phyloP scores from a whole-genome alignment of 2,113 vertebrate genomes.

The Xenopus tropicalis region UCB_Xtro_10.0 CM004445.2:86113001-86113500 shows the following conservation, averaged over 20 bases:
- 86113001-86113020: too few species aligned
- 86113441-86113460: slow-evolving; percentile 17
- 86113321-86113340: slow-evolving; percentile 68
- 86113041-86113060: neutral
- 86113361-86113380: slow-evolving; percentile 58
- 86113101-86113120: slow-evolving; percentile 58
- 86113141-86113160: slow-evolving; percentile 84
- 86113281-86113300: slow-evolving; percentile 73
- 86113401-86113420: too few species aligned
- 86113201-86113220: slow-evolving; percentile 83
- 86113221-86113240: slow-evolving; percentile 69
- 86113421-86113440: slow-evolving; percentile 25
- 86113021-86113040: too few species aligned
- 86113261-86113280: slow-evolving; percentile 76
- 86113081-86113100: slow-evolving; percentile 66
- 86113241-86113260: slow-evolving; percentile 85
- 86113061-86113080: slow-evolving; percentile 59
- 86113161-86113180: slow-evolving; percentile 77
- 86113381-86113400: slow-evolving; percentile 48
- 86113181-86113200: slow-evolving; percentile 87
- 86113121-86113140: slow-evolving; percentile 76
- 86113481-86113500: neutral
- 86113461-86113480: slow-evolving; percentile 16
- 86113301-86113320: slow-evolving; percentile 68
- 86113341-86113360: slow-evolving; percentile 55